Evolutionary conservation across 2,888 invertebrate genomes (phyloP).

Genomic region (Ptilodon capucinus): DNA sequence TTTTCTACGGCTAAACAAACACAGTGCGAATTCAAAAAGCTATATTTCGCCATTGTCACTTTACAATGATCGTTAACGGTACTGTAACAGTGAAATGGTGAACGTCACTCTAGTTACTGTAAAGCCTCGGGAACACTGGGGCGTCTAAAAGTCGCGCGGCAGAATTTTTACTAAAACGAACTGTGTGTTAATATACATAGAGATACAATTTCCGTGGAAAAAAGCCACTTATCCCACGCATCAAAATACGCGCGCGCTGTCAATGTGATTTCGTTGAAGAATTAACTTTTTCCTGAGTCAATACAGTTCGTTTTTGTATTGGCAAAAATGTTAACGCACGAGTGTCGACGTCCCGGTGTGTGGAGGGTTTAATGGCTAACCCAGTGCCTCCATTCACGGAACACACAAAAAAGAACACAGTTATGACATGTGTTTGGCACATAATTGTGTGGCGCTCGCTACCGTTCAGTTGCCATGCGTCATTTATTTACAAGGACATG

Average conservation of each 20-base stretch:
- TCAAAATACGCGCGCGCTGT: too few species aligned
- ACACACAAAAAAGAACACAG: slow-evolving; percentile 16
- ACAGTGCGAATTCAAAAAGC: not conserved
- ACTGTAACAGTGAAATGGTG: slow-evolving; percentile 19
- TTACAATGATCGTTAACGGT: slow-evolving; percentile 8
- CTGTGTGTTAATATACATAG: too few species aligned
- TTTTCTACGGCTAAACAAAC: not conserved
- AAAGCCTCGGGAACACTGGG: not conserved
- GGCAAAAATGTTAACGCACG: too few species aligned
- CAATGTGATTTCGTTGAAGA: too few species aligned
- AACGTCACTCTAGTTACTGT: slow-evolving; percentile 15
- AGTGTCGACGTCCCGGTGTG: too few species aligned
- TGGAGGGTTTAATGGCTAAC: too few species aligned
- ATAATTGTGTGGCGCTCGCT: slow-evolving; percentile 20
- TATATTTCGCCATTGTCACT: not conserved
- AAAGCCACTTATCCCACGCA: too few species aligned
- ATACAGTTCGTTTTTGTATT: too few species aligned
- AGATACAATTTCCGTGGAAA: too few species aligned
- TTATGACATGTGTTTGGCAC: slow-evolving; percentile 27
- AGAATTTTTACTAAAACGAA: too few species aligned
- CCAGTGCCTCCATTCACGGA: slow-evolving; percentile 25
- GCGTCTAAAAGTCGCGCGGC: too few species aligned
- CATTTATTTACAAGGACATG: not conserved
- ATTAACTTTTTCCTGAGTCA: too few species aligned
- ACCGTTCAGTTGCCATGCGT: slow-evolving; percentile 14